Base-by-base conservation (phyloP, 2,113 vertebrate species). In the Rostratula benghalensis region DNA sequence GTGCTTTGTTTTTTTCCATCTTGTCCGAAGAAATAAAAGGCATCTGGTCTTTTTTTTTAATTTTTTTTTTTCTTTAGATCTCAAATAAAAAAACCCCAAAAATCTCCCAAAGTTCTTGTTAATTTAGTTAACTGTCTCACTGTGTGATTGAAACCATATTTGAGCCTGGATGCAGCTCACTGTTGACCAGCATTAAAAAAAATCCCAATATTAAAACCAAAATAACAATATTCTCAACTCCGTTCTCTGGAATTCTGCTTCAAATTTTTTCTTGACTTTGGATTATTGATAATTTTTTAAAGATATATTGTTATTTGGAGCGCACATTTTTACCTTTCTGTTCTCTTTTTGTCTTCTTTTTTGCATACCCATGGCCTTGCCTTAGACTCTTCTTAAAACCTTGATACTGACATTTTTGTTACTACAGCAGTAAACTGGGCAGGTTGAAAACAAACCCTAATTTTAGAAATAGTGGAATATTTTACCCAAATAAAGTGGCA, bases 351-450 rank as follows among this genome's bases (percentile, higher is more conserved):
- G 0, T 10, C 17, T 64, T 77, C 33, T 28, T 46, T 78, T 65
- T 76, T 33, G 7, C 31, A 27, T 3, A 22, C 2, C 2, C 27
- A 5, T 1, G 5, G 11, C 33, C 50, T 77, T 35, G 5, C 4
- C 28, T 3, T 10, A 53, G 31, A 11, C 5, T 46, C 63, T 53
- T 65, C n/a, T 74, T 28, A 73, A 88, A 88, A 57, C 7, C 22
- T 65, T 9, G 19, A 25, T 39, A 57, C 1, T n/a, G 9, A 41
- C 10, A 18, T 70, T 70, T 80, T 67, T 63, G 2, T 48, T 70
- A 50, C 16, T 20, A 19, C 30, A 21, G 37, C 33, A 30, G 11
- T 20, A 19, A 77, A 65, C 15, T 4, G 13, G 17, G 5, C 59
- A 81, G 81, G 37, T 7, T 4, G 4, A 45, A 90, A n/a, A 83